phyloP scores from a whole-genome alignment of 2,888 invertebrate species.

The Ectemnius cavifrons region DNA sequence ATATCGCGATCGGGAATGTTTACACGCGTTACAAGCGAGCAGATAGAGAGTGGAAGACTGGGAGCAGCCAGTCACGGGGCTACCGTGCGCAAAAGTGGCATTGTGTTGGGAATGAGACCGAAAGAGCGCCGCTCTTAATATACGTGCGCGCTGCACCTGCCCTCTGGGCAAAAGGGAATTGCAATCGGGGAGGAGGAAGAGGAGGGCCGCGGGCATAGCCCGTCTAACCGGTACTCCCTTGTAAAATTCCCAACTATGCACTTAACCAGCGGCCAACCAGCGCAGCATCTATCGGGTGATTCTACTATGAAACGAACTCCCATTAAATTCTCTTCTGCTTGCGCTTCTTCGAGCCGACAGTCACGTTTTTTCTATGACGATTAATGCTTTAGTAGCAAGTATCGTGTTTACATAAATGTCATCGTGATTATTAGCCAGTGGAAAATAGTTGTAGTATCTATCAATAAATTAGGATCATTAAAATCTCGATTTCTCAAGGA shows the following conservation, averaged over 20 bases:
- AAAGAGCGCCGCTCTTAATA: constrained; percentile 40
- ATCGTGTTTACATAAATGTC: too few relatives aligned
- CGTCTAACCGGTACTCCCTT: constrained; percentile 72
- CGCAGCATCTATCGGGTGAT: constrained; percentile 57
- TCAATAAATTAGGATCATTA: too few relatives aligned
- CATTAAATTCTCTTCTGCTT: neutral
- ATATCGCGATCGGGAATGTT: constrained; percentile 34
- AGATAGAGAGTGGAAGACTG: constrained; percentile 40
- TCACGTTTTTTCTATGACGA: too few relatives aligned
- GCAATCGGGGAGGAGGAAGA: constrained; percentile 48
- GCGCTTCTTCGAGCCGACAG: too few relatives aligned
- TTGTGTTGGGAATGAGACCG: constrained; percentile 40
- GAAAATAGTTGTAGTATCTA: too few relatives aligned
- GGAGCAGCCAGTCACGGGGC: constrained; percentile 27
- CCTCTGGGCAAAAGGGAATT: constrained; percentile 65
- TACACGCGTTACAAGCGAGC: constrained; percentile 34
- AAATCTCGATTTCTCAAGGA: too few relatives aligned
- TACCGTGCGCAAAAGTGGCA: constrained; percentile 44
- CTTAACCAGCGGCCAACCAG: constrained; percentile 58
- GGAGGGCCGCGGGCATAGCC: constrained; percentile 67
- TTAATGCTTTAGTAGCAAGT: too few relatives aligned
- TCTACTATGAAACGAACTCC: constrained; percentile 27
- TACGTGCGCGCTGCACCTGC: constrained; percentile 65
- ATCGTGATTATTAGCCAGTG: too few relatives aligned
- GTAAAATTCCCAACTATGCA: constrained; percentile 73